phyloP scores from a whole-genome alignment of 2,113 vertebrate species.

The Anolis sagrei region DNA sequence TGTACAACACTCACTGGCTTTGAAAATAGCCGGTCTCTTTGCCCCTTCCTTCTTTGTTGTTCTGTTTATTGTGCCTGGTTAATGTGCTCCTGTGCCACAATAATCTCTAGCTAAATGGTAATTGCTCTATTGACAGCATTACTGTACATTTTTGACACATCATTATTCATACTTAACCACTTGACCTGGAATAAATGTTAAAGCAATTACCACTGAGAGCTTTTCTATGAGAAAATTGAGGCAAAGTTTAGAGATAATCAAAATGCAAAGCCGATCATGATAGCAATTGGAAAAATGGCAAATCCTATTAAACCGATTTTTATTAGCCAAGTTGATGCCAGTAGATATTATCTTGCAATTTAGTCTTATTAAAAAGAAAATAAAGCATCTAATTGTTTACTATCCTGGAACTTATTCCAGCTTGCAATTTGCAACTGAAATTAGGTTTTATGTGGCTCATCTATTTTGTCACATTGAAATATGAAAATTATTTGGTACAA shows the following conservation, averaged over 20 bases:
- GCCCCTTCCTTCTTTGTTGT: conserved; percentile 80
- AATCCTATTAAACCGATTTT: conserved; percentile 88
- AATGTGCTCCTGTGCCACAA: conserved; percentile 86
- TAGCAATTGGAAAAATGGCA: conserved; percentile 87
- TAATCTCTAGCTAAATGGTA: conserved; percentile 88
- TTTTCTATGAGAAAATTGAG: conserved; percentile 85
- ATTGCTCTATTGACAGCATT: conserved; percentile 90
- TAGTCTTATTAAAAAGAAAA: conserved; percentile 89
- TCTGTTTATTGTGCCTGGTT: conserved; percentile 83
- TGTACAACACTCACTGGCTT: conserved; percentile 66
- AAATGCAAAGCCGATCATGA: conserved; percentile 84
- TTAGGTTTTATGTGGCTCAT: conserved; percentile 84
- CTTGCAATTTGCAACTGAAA: conserved; percentile 83
- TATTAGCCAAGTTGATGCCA: conserved; percentile 87
- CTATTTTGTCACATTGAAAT: conserved; percentile 87
- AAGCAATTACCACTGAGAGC: conserved; percentile 90
- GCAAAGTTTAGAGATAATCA: conserved; percentile 89
- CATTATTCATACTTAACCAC: conserved; percentile 94
- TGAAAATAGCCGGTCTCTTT: conserved; percentile 74
- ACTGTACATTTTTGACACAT: conserved; percentile 90
- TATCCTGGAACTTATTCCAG: conserved; percentile 83
- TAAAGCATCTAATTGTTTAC: conserved; percentile 89
- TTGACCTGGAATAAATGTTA: conserved; percentile 94
- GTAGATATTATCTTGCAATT: conserved; percentile 87
- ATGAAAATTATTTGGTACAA: conserved; percentile 80